Conservation (phyloP, 2,113 vertebrate genomes). For the Brachyhypopomus occidentalis region DNA sequence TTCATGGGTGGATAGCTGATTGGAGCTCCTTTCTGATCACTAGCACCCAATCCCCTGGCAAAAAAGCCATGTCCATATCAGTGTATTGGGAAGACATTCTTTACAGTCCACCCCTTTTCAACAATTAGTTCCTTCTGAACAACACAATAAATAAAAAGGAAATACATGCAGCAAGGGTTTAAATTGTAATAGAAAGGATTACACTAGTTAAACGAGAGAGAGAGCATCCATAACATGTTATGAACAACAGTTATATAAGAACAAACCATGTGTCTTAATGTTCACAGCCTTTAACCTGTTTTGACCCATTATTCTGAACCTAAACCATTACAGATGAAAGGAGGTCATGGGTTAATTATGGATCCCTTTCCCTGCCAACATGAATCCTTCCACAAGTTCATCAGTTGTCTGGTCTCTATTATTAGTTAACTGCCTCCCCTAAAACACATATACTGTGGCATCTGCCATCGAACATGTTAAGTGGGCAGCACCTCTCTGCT, state of each 20-base stretch:
- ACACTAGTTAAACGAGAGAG: background rate
- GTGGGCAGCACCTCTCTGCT: too few species aligned
- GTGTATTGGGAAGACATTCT: background rate
- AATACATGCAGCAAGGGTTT: background rate
- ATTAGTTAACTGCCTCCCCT: conserved; percentile 66
- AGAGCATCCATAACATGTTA: conserved; percentile 20
- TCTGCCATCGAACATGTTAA: too few species aligned
- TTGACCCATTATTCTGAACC: conserved; percentile 46
- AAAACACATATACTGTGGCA: conserved; percentile 49
- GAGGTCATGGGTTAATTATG: conserved; percentile 70
- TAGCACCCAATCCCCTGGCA: conserved; percentile 18
- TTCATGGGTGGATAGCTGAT: conserved; percentile 38
- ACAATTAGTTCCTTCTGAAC: background rate
- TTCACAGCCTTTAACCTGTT: conserved; percentile 48
- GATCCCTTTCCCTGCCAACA: conserved; percentile 64
- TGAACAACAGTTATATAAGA: conserved; percentile 42
- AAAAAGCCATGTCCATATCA: background rate
- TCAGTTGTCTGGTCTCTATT: conserved; percentile 58
- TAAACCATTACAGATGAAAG: conserved; percentile 67
- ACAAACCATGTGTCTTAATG: conserved; percentile 42
- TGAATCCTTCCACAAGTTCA: conserved; percentile 63
- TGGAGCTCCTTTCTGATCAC: conserved; percentile 29
- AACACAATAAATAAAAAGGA: background rate
- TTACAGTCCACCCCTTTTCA: background rate
- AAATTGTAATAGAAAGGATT: conserved; percentile 19